Conservation (phyloP, 2,113 vertebrate genomes). For the Emydocephalus ijimae region DNA sequence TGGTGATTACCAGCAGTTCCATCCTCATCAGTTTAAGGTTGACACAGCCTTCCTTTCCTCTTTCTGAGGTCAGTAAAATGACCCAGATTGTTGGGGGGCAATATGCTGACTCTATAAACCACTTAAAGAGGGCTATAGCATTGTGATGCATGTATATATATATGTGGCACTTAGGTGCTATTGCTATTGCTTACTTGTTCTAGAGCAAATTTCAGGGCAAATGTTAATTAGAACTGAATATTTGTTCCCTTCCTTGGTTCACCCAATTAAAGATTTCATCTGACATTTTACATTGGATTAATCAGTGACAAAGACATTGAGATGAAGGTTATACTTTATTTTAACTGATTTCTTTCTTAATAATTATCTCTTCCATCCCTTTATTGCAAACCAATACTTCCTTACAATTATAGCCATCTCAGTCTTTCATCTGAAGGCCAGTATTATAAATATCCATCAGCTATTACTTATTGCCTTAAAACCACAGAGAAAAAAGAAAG, state of each 20-base stretch:
- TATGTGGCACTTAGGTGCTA: background rate
- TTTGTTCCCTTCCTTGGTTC: background rate
- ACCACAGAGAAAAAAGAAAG: background rate
- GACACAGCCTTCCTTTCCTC: background rate
- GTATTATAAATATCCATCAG: background rate
- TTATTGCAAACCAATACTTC: background rate
- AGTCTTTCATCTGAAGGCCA: background rate
- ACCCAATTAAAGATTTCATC: background rate
- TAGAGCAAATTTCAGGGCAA: background rate
- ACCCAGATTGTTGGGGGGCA: background rate
- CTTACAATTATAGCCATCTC: background rate
- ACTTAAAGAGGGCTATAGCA: background rate
- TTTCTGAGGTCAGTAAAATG: background rate
- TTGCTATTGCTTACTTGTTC: background rate
- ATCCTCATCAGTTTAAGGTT: background rate
- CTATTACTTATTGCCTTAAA: background rate
- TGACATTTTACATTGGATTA: background rate
- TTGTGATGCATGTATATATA: background rate
- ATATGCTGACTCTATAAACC: background rate
- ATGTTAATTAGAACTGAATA: background rate
- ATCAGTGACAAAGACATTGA: background rate
- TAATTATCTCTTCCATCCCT: background rate
- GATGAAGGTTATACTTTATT: background rate
- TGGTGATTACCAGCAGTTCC: background rate
- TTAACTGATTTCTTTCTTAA: background rate